Evolutionary conservation across 2,113 vertebrate genomes (phyloP), one percentile per base, ranked within the genome.

Genomic region (Osmerus eperlanus): DNA sequence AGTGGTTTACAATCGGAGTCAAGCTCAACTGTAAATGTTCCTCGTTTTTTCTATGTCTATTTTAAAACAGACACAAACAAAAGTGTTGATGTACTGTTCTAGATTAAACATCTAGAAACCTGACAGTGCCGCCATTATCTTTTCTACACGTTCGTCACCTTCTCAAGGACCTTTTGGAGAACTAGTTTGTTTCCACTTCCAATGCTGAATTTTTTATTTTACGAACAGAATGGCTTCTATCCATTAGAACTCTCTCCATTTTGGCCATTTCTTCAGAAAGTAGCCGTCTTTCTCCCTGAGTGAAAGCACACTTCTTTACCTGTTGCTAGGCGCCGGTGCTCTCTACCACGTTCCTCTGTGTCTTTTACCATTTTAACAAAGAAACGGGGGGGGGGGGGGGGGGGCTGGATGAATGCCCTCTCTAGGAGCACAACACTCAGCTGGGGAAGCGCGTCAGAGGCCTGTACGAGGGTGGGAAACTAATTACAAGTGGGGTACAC

Each of bases 281-380:
- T 41, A 71, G 29, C 47, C 51, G 8, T 66, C 51, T 8, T 19
- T 59, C 36, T 70, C 77, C 63, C 65, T 65, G 53, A 66, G 63
- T 67, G 9, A 51, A 55, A 54, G 18, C 55, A 32, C 52, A 54
- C 59, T 56, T 29, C 58, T 85, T 82, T 67, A 82, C 78, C 74
- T 81, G 78, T 84, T 84, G 82, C 85, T 86, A 83, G 77, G 85
- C 80, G 78, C 78, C 77, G 41, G 72, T 62, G 70, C 69, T 79
- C 70, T 71, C 56, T 47, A 67, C 71, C 70, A 77, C 41, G 65
- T 69, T 64, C 18, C 66, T 60, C 18, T 23, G 29, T 60, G 32
- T 61, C 63, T 67, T 64, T 71, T 59, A 52, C 60, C 54, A 56
- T 4, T 55, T 36, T 55, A 59, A 78, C 67, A 74, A 65, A 70